A percentile compares a stretch with the other conserved stretches of the same genome.
phyloP scores from a whole-genome alignment of 2,797 vertebrate species.

The Urosaurus nigricauda region DNA sequence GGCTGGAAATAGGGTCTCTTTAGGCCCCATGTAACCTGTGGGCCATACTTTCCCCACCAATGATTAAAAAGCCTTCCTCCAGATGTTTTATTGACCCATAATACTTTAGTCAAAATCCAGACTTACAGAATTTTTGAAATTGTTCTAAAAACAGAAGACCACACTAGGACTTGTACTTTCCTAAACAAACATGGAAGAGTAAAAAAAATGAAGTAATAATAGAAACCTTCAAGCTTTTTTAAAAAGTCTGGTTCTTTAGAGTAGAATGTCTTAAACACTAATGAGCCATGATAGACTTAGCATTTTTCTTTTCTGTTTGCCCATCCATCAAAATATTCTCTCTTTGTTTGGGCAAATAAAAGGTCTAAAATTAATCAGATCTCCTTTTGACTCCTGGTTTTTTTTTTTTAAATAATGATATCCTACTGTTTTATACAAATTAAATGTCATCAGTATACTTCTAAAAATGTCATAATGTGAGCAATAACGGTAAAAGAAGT shows the following conservation, averaged over 20 bases:
- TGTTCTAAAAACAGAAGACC: background rate
- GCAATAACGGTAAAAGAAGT: background rate
- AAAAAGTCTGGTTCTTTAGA: constrained; percentile 5
- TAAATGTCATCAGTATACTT: constrained; percentile 22
- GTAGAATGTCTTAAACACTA: constrained; percentile 37
- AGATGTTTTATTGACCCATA: background rate
- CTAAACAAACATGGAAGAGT: constrained; percentile 21
- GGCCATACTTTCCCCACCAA: no score
- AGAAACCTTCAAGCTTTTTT: background rate
- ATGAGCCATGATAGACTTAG: background rate
- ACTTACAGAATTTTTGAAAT: background rate
- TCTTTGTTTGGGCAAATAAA: constrained; percentile 40
- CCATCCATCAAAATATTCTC: constrained; percentile 25
- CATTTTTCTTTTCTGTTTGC: constrained; percentile 22
- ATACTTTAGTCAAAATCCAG: background rate
- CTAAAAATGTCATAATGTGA: constrained; percentile 35
- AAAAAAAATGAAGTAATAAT: constrained; percentile 10
- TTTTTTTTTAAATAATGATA: background rate
- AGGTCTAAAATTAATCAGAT: constrained; percentile 29
- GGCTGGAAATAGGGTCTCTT: no score
- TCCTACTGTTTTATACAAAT: constrained; percentile 16
- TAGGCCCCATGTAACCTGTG: no score
- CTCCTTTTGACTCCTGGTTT: background rate
- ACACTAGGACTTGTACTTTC: background rate
- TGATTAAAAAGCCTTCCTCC: no score